Evolutionary conservation across 2,888 invertebrate genomes (phyloP).

Genomic region (Drosophila eohydei): DNA sequence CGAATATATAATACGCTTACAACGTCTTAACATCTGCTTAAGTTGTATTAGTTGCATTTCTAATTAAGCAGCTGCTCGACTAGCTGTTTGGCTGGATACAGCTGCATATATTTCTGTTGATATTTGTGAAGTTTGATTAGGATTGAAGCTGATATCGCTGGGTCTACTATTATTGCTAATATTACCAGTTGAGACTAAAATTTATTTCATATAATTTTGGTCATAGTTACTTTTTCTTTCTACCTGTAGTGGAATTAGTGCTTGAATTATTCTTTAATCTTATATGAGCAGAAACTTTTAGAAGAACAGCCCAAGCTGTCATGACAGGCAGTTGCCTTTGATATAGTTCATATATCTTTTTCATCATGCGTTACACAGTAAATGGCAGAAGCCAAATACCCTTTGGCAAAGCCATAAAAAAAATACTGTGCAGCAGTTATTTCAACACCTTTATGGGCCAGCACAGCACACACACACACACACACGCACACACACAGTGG

Average conservation of each 20-base stretch:
- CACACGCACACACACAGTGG: neutral
- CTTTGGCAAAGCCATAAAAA: neutral
- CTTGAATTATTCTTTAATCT: too few relatives aligned
- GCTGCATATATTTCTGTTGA: neutral
- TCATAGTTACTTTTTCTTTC: too few relatives aligned
- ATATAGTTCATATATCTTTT: neutral
- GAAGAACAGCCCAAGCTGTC: too few relatives aligned
- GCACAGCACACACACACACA: slow-evolving; percentile 27
- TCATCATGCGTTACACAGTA: neutral
- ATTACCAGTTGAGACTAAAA: too few relatives aligned
- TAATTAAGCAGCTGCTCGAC: neutral
- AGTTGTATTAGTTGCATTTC: neutral
- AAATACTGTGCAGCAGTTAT: slow-evolving; percentile 66
- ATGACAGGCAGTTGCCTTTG: neutral
- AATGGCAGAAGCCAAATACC: neutral
- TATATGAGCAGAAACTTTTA: too few relatives aligned
- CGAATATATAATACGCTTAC: slow-evolving; percentile 40
- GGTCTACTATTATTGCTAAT: neutral
- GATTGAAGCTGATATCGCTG: neutral
- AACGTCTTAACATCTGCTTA: neutral
- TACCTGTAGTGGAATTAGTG: too few relatives aligned
- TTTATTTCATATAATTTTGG: too few relatives aligned
- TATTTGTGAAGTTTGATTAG: neutral
- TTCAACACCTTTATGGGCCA: slow-evolving; percentile 73
- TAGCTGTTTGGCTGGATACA: neutral